phyloP scores from a whole-genome alignment of 2,888 invertebrate species.

The Liodrosophila aerea region DNA sequence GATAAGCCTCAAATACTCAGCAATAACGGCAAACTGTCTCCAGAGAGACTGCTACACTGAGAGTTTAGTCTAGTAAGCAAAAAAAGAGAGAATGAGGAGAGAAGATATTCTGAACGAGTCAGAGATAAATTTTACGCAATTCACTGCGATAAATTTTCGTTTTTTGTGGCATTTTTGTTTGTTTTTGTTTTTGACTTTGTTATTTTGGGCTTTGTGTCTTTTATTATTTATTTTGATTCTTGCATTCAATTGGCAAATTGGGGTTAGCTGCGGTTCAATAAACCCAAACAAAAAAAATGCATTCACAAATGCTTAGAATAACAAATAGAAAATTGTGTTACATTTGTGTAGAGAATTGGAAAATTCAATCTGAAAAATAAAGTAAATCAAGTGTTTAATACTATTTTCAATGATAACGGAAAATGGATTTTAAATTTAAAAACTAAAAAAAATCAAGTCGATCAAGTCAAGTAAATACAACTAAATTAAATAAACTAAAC shows the following conservation, averaged over 20 bases:
- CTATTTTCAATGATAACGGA: constrained; percentile 4
- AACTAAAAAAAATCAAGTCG: too few relatives aligned
- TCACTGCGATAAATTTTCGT: constrained; percentile 24
- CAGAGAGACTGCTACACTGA: constrained; percentile 33
- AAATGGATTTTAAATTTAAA: background rate
- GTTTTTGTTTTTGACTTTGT: background rate
- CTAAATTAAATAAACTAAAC: background rate
- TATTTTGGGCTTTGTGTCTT: constrained; percentile 5
- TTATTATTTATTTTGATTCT: constrained; percentile 18
- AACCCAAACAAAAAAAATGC: constrained; percentile 55
- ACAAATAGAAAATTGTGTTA: constrained; percentile 12
- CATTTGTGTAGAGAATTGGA: constrained; percentile 21
- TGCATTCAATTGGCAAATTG: constrained; percentile 58
- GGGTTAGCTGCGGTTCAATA: constrained; percentile 65
- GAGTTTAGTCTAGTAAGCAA: background rate
- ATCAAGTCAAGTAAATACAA: background rate
- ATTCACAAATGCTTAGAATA: constrained; percentile 26
- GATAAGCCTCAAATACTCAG: constrained; percentile 47
- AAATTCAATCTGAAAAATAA: constrained; percentile 3
- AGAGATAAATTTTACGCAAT: constrained; percentile 36
- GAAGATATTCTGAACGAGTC: background rate
- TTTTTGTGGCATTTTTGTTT: constrained; percentile 8
- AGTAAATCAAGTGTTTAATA: constrained; percentile 26
- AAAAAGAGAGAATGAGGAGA: background rate
- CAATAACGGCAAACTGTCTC: constrained; percentile 63